A percentile compares a stretch with the other conserved stretches of the same genome.
phyloP scores from a whole-genome alignment of 2,113 vertebrate species.

The Nannobrachium achirus region DNA sequence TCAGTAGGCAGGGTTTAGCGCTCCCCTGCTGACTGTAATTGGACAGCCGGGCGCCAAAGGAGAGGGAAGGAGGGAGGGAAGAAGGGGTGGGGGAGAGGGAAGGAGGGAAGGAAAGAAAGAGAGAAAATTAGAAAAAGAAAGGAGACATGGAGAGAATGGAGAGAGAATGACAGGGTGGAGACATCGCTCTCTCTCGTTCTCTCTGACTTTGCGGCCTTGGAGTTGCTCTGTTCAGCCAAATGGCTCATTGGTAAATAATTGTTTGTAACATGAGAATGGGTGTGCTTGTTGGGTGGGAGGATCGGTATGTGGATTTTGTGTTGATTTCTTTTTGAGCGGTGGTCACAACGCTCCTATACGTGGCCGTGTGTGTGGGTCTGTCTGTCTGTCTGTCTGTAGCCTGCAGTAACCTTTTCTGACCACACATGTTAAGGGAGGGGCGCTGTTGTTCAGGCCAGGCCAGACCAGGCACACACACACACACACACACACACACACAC shows the following conservation, averaged over 20 bases:
- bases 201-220: slow-evolving; percentile 9
- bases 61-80: slow-evolving; percentile 32
- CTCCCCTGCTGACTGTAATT: slow-evolving; percentile 36
- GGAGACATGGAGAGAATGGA: slow-evolving; percentile 22
- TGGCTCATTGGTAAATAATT: slow-evolving; percentile 40
- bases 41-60: slow-evolving; percentile 38
- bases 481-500: too few relatives aligned
- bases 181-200: not conserved
- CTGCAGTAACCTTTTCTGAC: too few relatives aligned
- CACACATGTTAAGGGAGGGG: too few relatives aligned
- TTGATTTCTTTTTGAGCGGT: slow-evolving; percentile 58
- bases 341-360: too few relatives aligned
- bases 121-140: slow-evolving; percentile 4
- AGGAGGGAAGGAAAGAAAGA: slow-evolving; percentile 1
- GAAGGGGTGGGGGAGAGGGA: slow-evolving; percentile 5
- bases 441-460: too few relatives aligned
- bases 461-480: too few relatives aligned
- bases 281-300: slow-evolving; percentile 3
- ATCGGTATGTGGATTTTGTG: slow-evolving; percentile 44
- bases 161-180: not conserved
- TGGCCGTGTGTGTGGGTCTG: too few relatives aligned
- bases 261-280: slow-evolving; percentile 47
- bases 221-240: slow-evolving; percentile 35
- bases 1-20: slow-evolving; percentile 21
- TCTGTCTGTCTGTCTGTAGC: too few relatives aligned